A percentile compares a stretch with the other conserved stretches of the same genome.
Conservation (phyloP, 23 tunicate species). For the Styela clava region DNA sequence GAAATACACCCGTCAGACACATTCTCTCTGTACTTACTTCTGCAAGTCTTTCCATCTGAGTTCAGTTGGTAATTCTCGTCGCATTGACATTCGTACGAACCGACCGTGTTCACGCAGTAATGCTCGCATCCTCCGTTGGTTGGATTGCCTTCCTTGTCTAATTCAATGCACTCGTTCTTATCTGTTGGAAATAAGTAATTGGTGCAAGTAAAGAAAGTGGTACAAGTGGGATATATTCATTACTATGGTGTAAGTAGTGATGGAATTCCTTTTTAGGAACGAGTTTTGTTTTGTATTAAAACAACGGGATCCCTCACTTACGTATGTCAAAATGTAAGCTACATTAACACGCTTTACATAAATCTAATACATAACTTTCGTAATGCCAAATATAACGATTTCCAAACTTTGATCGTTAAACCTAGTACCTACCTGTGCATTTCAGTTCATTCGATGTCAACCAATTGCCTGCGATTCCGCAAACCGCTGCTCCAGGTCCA, state of each 20-base stretch:
- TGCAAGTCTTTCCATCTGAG: slow-evolving; percentile 53
- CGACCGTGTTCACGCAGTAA: slow-evolving; percentile 37
- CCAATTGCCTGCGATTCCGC: slow-evolving; percentile 58
- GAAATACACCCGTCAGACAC: too few species aligned
- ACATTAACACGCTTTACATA: too few species aligned
- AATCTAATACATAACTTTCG: too few species aligned
- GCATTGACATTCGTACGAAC: slow-evolving; percentile 54
- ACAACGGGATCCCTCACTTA: too few species aligned
- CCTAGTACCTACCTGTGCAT: slow-evolving; percentile 42
- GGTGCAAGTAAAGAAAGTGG: not conserved
- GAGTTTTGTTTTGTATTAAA: too few species aligned
- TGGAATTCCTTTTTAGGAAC: not conserved
- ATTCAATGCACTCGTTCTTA: slow-evolving; percentile 46
- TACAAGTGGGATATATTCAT: not conserved
- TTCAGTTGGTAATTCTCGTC: slow-evolving; percentile 45
- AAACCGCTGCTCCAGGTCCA: slow-evolving; percentile 26
- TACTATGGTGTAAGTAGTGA: not conserved
- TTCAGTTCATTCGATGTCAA: slow-evolving; percentile 11
- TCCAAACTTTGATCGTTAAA: too few species aligned
- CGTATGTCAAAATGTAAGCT: too few species aligned
- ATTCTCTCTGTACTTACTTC: too few species aligned
- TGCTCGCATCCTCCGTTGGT: slow-evolving; percentile 76
- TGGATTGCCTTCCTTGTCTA: slow-evolving; percentile 7
- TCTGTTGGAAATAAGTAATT: slow-evolving; percentile 21
- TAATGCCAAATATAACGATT: too few species aligned